These are phyloP conservation scores for Lagodon rhomboides DNA, from an alignment of 2,797 vertebrate species.

Conservation along the genomic window DNA sequence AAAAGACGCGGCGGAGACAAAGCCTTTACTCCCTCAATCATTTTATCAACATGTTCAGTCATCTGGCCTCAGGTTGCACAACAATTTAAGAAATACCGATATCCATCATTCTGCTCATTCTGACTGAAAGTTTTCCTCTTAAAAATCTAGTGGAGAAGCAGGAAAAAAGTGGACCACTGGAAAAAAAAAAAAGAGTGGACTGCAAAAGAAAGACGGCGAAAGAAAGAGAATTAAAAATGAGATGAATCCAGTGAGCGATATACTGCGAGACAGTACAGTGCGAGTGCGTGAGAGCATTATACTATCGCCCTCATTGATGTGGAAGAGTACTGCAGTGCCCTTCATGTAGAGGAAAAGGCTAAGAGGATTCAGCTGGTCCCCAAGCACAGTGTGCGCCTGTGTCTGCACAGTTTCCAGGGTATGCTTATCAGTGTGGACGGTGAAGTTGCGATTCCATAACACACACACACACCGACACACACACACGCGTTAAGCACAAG, in stretches of 20 bases:
- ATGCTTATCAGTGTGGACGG: constrained; percentile 67
- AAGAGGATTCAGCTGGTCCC: constrained; percentile 74
- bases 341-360: constrained; percentile 74
- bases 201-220: background rate
- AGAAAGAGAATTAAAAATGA: constrained; percentile 25
- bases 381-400: constrained; percentile 60
- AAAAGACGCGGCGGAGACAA: constrained; percentile 20
- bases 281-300: constrained; percentile 56
- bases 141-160: background rate
- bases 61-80: constrained; percentile 27
- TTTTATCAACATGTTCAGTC: constrained; percentile 18
- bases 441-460: constrained; percentile 60
- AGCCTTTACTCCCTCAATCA: constrained; percentile 16
- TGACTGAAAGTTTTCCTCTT: background rate
- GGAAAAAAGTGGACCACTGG: background rate
- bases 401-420: constrained; percentile 64
- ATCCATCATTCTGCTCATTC: background rate
- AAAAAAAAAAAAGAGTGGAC: background rate
- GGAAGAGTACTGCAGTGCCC: constrained; percentile 79
- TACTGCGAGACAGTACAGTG: constrained; percentile 42
- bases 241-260: constrained; percentile 29
- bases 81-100: constrained; percentile 21
- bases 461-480: constrained; percentile 11
- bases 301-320: constrained; percentile 65
- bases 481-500: constrained; percentile 56